Evolutionary conservation across 2,113 vertebrate species (phyloP), one percentile per base, ranked within the genome.

Genomic region (Ceyx margarethae): DNA sequence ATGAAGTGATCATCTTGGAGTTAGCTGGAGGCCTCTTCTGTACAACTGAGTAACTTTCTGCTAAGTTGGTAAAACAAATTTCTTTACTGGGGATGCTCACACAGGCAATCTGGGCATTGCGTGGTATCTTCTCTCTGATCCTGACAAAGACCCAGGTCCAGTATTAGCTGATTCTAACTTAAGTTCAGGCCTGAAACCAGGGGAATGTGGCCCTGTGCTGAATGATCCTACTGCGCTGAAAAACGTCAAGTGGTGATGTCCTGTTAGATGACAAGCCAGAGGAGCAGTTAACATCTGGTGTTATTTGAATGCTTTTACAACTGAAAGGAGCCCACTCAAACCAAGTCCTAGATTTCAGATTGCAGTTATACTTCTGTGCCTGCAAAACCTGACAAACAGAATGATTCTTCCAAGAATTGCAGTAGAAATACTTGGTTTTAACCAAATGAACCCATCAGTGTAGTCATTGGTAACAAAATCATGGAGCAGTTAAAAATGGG

Each of bases 101-200:
- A 29, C 11, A 18, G 53, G 19, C 7, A 11, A 5, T 77, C 13
- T 87, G 54, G 58, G 17, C 67, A 5, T 13, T 29, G 29, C 37
- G 20, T 73, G 67, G 31, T 20, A 23, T 23, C 22, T 43, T 60
- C 50, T 79, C 23, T 64, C 29, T 50, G 50, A 33, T 61, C 66
- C 1, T 0, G 1, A 31, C 6, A 29, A 54, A 56, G 61, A 43
- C 22, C 22, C 18, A 8, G 29, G 20, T 65, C 33, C 40, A 15
- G 4, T 19, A 11, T 64, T 45, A 51, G 37, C 43, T 74, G 43
- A 48, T 82, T 51, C 25, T 51, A 25, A 12, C 14, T 73, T 0
- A 0, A 1, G 0, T 51, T 82, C 20, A 37, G 58, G 60, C n/a
- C 19, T 19, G 29, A 46, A 75, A 33, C 15, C 65, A 28, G 13